Evolutionary conservation across 2,888 invertebrate species (phyloP).

Genomic region (Drosophila acutilabella): DNA sequence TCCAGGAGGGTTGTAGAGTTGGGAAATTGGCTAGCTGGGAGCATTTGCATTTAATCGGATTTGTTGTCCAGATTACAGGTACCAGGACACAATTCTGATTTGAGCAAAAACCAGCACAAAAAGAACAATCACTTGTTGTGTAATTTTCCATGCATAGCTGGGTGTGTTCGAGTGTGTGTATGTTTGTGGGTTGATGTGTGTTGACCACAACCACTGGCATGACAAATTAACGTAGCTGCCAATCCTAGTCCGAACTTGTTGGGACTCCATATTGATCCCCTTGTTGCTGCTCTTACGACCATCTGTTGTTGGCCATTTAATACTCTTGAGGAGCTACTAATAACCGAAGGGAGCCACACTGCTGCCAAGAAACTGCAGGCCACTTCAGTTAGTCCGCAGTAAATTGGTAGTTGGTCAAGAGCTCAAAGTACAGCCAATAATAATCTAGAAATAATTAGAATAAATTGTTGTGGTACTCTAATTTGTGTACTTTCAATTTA

Average conservation of each 20-base stretch:
- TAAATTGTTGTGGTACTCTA: background rate
- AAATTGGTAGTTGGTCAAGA: conserved; percentile 6
- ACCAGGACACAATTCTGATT: conserved; percentile 56
- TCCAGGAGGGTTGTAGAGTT: background rate
- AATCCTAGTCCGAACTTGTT: conserved; percentile 38
- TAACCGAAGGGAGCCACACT: conserved; percentile 10
- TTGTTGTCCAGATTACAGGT: conserved; percentile 76
- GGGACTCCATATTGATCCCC: conserved; percentile 48
- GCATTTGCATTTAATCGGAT: conserved; percentile 80
- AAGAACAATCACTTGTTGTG: conserved; percentile 71
- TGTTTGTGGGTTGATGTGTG: conserved; percentile 18
- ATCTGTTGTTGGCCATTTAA: conserved; percentile 44
- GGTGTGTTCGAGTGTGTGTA: conserved; percentile 3
- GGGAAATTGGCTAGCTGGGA: conserved; percentile 24
- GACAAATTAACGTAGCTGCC: conserved; percentile 76
- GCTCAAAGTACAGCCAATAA: conserved; percentile 4
- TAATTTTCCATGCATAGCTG: conserved; percentile 45
- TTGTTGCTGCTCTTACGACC: conserved; percentile 37
- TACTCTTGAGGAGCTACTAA: conserved; percentile 32
- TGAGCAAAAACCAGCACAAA: conserved; percentile 39
- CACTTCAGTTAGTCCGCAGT: background rate
- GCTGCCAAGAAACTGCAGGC: conserved; percentile 8
- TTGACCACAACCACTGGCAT: conserved; percentile 62
- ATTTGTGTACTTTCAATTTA: no score
- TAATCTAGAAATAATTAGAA: conserved; percentile 6